Conservation (phyloP, 2,888 invertebrate species). For the Elmis aenea region DNA sequence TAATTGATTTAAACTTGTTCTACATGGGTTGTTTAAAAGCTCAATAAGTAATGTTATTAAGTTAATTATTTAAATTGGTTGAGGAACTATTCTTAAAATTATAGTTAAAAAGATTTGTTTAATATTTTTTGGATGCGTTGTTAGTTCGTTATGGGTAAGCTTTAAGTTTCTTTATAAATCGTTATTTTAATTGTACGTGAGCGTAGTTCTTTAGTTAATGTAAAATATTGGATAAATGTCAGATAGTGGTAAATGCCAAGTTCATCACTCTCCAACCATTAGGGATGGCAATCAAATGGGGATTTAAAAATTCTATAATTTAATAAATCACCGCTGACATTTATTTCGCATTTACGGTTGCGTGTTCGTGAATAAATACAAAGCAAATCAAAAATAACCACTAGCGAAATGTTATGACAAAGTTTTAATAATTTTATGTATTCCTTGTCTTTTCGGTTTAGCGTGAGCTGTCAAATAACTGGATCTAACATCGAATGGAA, state of each 20-base stretch:
- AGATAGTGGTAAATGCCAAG: not conserved
- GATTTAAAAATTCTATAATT: not conserved
- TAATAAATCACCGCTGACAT: slow-evolving; percentile 17
- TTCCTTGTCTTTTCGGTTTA: slow-evolving; percentile 16
- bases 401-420: slow-evolving; percentile 21
- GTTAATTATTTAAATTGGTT: too few species aligned
- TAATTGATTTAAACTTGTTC: too few species aligned
- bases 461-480: slow-evolving; percentile 5
- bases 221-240: not conserved
- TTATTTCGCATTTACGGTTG: slow-evolving; percentile 17
- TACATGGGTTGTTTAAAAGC: too few species aligned
- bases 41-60: too few species aligned
- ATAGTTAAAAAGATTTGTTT: too few species aligned
- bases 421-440: slow-evolving; percentile 23
- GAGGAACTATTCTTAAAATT: too few species aligned
- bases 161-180: too few species aligned
- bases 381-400: slow-evolving; percentile 24
- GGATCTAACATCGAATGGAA: slow-evolving; percentile 3
- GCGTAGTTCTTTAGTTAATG: too few species aligned
- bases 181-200: too few species aligned
- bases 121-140: too few species aligned
- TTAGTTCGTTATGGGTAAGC: too few species aligned
- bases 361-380: slow-evolving; percentile 19
- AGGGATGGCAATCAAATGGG: not conserved
- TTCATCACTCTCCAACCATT: too few species aligned